These are phyloP conservation scores for Pitangus sulphuratus DNA, from an alignment of 2,797 vertebrate genomes.

Conservation along the genomic window DNA sequence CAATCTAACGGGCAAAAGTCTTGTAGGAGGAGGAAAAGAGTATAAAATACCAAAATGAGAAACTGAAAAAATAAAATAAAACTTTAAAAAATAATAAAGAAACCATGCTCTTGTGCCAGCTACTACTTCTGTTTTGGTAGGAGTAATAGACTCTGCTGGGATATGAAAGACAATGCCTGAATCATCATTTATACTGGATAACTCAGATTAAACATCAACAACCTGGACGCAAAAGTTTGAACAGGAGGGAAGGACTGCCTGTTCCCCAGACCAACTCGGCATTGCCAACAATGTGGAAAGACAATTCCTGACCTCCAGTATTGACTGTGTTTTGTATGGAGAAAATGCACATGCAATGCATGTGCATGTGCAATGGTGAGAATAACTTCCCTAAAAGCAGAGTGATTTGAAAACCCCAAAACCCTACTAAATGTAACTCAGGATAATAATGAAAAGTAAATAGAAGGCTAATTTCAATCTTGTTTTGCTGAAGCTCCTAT, in stretches of 20 bases:
- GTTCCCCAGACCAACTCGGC: not conserved
- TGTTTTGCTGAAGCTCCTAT: not conserved
- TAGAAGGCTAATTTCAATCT: not conserved
- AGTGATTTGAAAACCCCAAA: not conserved
- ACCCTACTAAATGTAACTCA: not conserved
- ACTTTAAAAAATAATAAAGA: not conserved
- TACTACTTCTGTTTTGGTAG: not conserved
- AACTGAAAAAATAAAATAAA: not conserved
- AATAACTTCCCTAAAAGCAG: not conserved
- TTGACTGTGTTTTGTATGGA: not conserved
- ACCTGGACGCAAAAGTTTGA: not conserved
- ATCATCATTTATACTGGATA: not conserved
- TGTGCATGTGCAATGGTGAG: accelerated
- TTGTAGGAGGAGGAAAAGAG: not conserved
- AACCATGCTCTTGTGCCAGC: not conserved
- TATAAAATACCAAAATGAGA: not conserved
- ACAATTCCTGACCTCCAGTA: not conserved
- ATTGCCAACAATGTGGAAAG: not conserved
- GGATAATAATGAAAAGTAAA: not conserved
- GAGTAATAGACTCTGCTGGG: not conserved
- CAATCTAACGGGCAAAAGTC: not conserved
- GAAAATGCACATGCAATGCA: accelerated
- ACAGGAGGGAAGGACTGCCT: not conserved
- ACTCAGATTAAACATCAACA: not conserved
- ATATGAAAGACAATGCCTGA: not conserved